A percentile compares a stretch with the other conserved stretches of the same genome.
These are phyloP conservation scores for Pangasius larnaudii DNA, from an alignment of 2,797 vertebrate genomes.

Conservation along the genomic window DNA sequence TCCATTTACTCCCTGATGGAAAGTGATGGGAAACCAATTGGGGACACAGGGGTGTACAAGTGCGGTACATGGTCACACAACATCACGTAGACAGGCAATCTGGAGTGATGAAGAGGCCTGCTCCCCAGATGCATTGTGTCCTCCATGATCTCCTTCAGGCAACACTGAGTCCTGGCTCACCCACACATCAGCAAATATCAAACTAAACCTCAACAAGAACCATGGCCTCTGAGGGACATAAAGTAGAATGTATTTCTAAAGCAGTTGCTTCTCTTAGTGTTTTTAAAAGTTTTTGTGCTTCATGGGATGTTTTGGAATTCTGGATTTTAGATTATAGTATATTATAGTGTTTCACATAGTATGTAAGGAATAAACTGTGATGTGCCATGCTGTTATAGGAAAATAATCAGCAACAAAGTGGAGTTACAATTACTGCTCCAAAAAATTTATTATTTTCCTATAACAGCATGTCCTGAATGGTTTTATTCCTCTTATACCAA, in stretches of 20 bases:
- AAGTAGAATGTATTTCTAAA: conserved; percentile 29
- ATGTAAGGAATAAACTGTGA: background rate
- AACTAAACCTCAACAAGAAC: conserved; percentile 28
- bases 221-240: conserved; percentile 15
- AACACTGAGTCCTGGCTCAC: conserved; percentile 58
- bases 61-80: conserved; percentile 63
- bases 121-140: conserved; percentile 61
- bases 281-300: conserved; percentile 2
- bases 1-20: conserved; percentile 71
- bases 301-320: background rate
- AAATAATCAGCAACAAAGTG: background rate
- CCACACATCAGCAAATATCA: conserved; percentile 42
- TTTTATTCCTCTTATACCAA: background rate
- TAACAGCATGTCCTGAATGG: background rate
- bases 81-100: conserved; percentile 76
- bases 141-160: conserved; percentile 75
- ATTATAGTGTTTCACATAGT: background rate
- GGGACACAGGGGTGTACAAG: conserved; percentile 62
- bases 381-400: background rate
- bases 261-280: background rate
- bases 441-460: background rate
- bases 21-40: conserved; percentile 72
- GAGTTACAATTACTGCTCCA: background rate
- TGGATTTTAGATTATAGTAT: background rate
- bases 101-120: conserved; percentile 76